These are phyloP conservation scores for Etheostoma cragini DNA, from an alignment of 2,113 vertebrate genomes.

Conservation along the genomic window DNA sequence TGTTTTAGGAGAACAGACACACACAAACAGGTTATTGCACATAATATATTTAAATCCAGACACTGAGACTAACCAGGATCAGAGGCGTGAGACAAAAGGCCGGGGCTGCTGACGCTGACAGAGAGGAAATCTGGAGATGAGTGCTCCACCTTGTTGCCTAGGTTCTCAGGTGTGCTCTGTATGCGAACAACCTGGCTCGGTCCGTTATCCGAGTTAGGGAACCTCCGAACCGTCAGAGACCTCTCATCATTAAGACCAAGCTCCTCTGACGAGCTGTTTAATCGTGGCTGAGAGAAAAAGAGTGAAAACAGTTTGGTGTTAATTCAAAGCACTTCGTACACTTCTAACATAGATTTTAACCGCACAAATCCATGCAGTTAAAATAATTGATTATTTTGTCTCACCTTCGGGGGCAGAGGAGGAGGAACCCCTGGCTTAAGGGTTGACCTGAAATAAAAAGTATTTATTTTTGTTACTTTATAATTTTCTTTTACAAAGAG, in stretches of 20 bases:
- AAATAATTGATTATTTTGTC: not conserved
- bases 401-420: slow-evolving; percentile 96
- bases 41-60: not conserved
- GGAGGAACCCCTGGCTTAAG: slow-evolving; percentile 91
- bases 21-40: not conserved
- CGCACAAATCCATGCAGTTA: not conserved
- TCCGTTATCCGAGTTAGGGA: slow-evolving; percentile 87
- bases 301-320: not conserved
- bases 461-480: not conserved
- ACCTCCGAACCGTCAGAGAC: slow-evolving; percentile 89
- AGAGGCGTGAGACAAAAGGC: slow-evolving; percentile 79
- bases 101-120: slow-evolving; percentile 89
- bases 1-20: not conserved
- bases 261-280: slow-evolving; percentile 90
- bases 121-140: slow-evolving; percentile 83
- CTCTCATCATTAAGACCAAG: slow-evolving; percentile 87
- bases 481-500: not conserved
- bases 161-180: slow-evolving; percentile 90
- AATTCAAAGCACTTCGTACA: not conserved
- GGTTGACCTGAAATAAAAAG: slow-evolving; percentile 86
- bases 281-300: slow-evolving; percentile 84
- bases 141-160: slow-evolving; percentile 82
- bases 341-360: not conserved
- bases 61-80: slow-evolving; percentile 74
- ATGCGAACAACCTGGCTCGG: slow-evolving; percentile 83